A percentile compares a stretch with the other conserved stretches of the same genome.
phyloP scores from a whole-genome alignment of 2,888 invertebrate species.

The Dexiosoma caninum region DNA sequence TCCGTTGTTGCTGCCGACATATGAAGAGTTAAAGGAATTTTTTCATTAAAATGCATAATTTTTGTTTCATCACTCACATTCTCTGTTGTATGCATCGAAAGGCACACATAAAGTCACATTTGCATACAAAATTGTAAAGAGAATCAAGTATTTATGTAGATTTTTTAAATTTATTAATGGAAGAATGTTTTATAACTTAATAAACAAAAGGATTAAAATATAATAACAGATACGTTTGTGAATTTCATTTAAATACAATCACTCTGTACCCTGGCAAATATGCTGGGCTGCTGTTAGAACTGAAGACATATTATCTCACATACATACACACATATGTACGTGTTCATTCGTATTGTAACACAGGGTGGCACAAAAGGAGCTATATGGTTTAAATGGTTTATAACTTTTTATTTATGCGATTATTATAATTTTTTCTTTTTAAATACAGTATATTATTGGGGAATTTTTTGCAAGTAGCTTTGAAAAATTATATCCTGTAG shows the following conservation, averaged over 20 bases:
- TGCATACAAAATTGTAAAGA: background rate
- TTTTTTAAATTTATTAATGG: constrained; percentile 46
- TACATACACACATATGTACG: background rate
- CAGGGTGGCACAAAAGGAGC: no score
- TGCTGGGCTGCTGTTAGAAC: background rate
- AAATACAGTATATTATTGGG: no score
- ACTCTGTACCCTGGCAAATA: background rate
- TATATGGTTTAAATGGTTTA: no score
- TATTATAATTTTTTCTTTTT: no score
- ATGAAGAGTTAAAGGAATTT: constrained; percentile 52
- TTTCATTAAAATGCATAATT: constrained; percentile 56
- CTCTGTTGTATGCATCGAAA: constrained; percentile 26
- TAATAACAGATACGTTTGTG: constrained; percentile 42
- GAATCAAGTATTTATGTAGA: background rate
- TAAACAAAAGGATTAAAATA: constrained; percentile 49
- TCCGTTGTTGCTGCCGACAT: constrained; percentile 9
- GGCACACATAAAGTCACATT: background rate
- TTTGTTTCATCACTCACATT: constrained; percentile 48
- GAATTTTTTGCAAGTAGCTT: no score
- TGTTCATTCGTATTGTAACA: no score
- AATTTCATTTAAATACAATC: constrained; percentile 14
- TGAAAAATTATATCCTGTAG: no score
- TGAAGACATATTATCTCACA: background rate
- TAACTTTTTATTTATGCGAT: no score
- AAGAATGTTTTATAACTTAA: constrained; percentile 54